A percentile compares a stretch with the other conserved stretches of the same genome.
Evolutionary conservation across 2,113 vertebrate genomes (phyloP).

Genomic region (Bufo bufo): DNA sequence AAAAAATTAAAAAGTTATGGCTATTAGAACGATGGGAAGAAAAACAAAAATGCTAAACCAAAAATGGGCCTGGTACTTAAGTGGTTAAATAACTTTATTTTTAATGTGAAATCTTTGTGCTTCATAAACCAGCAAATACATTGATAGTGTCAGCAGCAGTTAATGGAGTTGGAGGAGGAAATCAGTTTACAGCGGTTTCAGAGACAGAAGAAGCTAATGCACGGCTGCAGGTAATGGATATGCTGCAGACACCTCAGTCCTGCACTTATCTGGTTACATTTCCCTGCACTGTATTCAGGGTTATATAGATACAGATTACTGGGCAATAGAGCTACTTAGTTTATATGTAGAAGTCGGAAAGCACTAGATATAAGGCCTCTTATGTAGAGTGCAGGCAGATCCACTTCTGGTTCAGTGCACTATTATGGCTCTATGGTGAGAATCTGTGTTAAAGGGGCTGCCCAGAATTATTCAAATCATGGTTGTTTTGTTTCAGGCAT

Average conservation of each 20-base stretch:
- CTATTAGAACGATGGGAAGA: too few species aligned
- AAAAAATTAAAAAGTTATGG: too few species aligned
- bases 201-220: slow-evolving; percentile 8
- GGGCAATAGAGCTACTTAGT: background rate
- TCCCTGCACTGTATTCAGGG: background rate
- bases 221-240: slow-evolving; percentile 9
- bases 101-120: slow-evolving; percentile 15
- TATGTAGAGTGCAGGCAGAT: background rate
- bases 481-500: too few species aligned
- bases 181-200: slow-evolving; percentile 24
- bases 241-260: slow-evolving; percentile 1
- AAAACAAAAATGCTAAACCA: too few species aligned
- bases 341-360: background rate
- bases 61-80: too few species aligned
- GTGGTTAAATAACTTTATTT: slow-evolving; percentile 25
- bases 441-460: too few species aligned
- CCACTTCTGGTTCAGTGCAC: background rate
- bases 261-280: slow-evolving; percentile 4
- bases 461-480: too few species aligned
- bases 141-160: slow-evolving; percentile 17
- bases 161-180: slow-evolving; percentile 10
- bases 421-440: background rate
- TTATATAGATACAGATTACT: background rate
- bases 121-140: slow-evolving; percentile 29
- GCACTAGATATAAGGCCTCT: background rate